phyloP scores from a whole-genome alignment of 2,888 invertebrate genomes.

The Drosophila koepferae region DNA sequence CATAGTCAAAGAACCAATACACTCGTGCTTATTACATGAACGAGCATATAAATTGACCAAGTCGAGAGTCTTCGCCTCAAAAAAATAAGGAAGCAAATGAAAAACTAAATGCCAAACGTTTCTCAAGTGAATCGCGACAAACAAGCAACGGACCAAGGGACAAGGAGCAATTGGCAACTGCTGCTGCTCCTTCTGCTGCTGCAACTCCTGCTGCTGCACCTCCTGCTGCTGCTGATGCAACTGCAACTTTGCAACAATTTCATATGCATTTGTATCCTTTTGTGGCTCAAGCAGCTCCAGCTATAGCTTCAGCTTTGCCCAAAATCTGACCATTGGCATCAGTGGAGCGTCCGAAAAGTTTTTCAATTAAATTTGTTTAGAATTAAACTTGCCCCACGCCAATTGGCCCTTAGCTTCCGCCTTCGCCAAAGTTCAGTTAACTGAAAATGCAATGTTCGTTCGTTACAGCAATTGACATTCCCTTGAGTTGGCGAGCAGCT shows the following conservation, averaged over 20 bases:
- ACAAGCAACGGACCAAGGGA: conserved; percentile 35
- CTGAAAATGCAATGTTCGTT: conserved; percentile 43
- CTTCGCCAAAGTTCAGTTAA: conserved; percentile 46
- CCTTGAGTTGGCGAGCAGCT: neutral
- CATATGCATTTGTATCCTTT: conserved; percentile 74
- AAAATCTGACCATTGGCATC: conserved; percentile 70
- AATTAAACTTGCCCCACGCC: conserved; percentile 70
- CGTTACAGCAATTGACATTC: conserved; percentile 16
- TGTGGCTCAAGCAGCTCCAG: conserved; percentile 34
- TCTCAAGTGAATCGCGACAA: conserved; percentile 73
- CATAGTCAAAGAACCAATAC: neutral
- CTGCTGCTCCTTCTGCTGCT: conserved; percentile 1
- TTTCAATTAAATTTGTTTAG: conserved; percentile 80
- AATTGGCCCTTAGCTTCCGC: conserved; percentile 22
- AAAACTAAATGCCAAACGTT: conserved; percentile 70
- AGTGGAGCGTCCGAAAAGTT: conserved; percentile 62
- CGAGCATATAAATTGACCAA: conserved; percentile 8
- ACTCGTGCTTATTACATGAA: neutral
- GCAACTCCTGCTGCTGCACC: neutral
- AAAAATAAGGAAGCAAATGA: conserved; percentile 9
- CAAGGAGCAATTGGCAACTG: conserved; percentile 33
- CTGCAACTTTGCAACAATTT: conserved; percentile 67
- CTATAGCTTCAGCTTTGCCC: conserved; percentile 31
- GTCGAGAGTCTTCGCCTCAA: neutral
- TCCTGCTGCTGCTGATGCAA: conserved; percentile 31